phyloP scores from a whole-genome alignment of 2,888 invertebrate genomes.

The Barypeithes pellucidus region DNA sequence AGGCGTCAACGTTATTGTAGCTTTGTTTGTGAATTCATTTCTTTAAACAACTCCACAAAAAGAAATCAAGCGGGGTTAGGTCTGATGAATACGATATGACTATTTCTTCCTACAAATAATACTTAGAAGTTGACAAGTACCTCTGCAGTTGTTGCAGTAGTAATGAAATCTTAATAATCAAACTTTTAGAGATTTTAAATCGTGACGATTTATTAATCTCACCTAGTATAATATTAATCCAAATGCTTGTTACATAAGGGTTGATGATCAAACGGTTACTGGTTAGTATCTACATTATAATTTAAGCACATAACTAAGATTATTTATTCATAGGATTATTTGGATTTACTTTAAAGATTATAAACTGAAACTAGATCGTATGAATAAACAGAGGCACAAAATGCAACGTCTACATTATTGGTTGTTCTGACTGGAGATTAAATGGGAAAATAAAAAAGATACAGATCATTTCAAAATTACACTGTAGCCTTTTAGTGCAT shows the following conservation, averaged over 20 bases:
- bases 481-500: background rate
- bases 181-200: too few species aligned
- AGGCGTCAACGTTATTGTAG: too few species aligned
- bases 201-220: too few species aligned
- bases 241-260: background rate
- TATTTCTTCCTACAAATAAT: too few species aligned
- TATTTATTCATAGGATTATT: conserved; percentile 45
- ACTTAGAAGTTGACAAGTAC: too few species aligned
- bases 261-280: conserved; percentile 31
- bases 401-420: conserved; percentile 14
- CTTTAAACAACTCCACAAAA: too few species aligned
- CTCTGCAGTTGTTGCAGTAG: too few species aligned
- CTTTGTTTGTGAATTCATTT: too few species aligned
- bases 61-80: too few species aligned
- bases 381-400: conserved; percentile 40
- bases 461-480: background rate
- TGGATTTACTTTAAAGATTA: conserved; percentile 44
- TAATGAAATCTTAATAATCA: too few species aligned
- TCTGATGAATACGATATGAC: too few species aligned
- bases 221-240: background rate
- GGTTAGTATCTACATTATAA: conserved; percentile 38
- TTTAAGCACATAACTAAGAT: conserved; percentile 37
- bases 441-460: background rate
- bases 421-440: background rate
- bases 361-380: conserved; percentile 37